Base-by-base conservation (phyloP, 2,113 vertebrate species). In the Corythaixoides concolor region DNA sequence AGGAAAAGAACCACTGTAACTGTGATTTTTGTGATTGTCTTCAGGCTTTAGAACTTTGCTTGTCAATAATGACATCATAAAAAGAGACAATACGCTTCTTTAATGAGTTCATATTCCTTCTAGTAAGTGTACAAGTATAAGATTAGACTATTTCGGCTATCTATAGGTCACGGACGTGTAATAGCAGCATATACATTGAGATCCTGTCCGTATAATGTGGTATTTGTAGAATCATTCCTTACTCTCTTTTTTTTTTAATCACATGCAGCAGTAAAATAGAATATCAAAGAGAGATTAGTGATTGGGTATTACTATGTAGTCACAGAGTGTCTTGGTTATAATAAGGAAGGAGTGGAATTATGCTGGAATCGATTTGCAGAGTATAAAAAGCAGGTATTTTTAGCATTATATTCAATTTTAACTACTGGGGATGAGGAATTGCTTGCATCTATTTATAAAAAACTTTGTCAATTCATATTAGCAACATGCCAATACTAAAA, bases 191-290 rank as follows among this genome's bases (percentile, higher is more conserved):
- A 43, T 18, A 30, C 4, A 6, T 35, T 52, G 50, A 73, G 24
- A 77, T 49, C 23, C 50, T 76, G 13, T 52, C 26, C 17, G 32
- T 0, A 0, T 62, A 52, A 63, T 3, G 0, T 52, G 5, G 15
- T 55, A 52, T 69, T 76, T 64, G 27, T 45, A 35, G 41, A 91
- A 52, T 77, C 27, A 43, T 74, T 94, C 28, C 9, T 73, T 5
- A 9, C 33, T 72, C 21, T 20, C 6, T 23, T 55, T 58, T 66
- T 74, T 58, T 68, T 18, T n/a, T n/a, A 37, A 58, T 45, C 18
- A 43, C 6, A 2, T 53, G 18, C 37, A 66, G 19, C 15, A 62
- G 13, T 90, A 52, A 50, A 83, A 33, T 12, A 69, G 35, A 52
- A 4, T 45, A 86, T 64, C 23, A 23, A 12, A 30, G 45, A 72